Base-by-base conservation (phyloP, 2,888 invertebrate species). In the Synanthedon formicaeformis region DNA sequence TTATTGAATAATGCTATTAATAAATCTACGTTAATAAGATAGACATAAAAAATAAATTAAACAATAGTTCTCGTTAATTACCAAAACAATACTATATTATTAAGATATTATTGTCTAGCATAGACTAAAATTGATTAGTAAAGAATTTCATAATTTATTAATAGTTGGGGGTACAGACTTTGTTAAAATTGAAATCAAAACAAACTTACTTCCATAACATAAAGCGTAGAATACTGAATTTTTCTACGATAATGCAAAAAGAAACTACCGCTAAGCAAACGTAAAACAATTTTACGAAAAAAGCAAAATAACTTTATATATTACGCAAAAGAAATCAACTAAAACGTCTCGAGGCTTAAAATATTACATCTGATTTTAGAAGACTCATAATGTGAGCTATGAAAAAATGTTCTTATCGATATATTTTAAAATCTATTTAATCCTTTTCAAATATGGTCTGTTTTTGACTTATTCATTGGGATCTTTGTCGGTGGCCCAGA, bases 151-250 rank as follows among this genome's bases (percentile, higher is more conserved):
- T 50, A 54, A 50, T 53, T 53, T 48, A 54, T 49, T 34, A 11
- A 41, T 48, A 18, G 23, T 34, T 34, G 34, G 16, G 10, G 10
- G 34, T 13, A 45, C 14, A 45, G 45, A 11, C 45, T 14, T n/a
- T 10, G 45, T 13, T 13, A 13, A 45, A 45, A 45, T 14, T 45
- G 14, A 45, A 45, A 45, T n/a, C 14, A 13, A 13, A 8, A 45
- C 14, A 14, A 45, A n/a, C 2, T 45, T 45, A 45, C n/a, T 45
- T 45, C 13, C 14, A 45, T 50, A 52, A 53, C 54, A 60, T 56
- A 41, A 71, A 69, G 75, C 75, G 74, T 73, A 78, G 74, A 75
- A 74, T 75, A 77, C 75, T 72, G 70, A 75, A 75, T 73, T 72
- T 45, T 51, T 16, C 27, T 34, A 40, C 11, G 10, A 50, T 40